Conservation (phyloP, 2,797 vertebrate species). For the Gymnocypris eckloni region DNA sequence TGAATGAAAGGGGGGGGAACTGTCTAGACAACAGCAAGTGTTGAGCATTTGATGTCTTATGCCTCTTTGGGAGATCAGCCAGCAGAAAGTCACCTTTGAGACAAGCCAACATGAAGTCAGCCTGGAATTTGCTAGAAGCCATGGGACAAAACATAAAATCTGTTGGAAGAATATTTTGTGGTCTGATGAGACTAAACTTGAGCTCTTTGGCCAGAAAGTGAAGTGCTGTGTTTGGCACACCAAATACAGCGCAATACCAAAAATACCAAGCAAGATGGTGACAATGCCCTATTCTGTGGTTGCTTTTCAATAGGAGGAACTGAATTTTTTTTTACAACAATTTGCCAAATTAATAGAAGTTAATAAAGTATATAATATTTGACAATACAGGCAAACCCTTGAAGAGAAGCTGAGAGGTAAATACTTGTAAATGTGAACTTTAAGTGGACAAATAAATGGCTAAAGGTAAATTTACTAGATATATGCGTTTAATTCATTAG, state of each 20-base stretch:
- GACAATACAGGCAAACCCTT: constrained; percentile 5
- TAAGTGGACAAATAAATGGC: background rate
- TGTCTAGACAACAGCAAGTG: background rate
- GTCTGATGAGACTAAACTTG: constrained; percentile 34
- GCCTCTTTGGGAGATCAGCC: background rate
- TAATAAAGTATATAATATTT: background rate
- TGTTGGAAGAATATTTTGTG: constrained; percentile 2
- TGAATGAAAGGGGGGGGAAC: background rate
- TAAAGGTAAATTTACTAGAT: background rate
- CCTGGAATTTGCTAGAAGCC: constrained; percentile 18
- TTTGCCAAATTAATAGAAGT: background rate
- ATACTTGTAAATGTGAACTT: background rate
- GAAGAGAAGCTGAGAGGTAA: background rate
- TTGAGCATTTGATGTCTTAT: background rate
- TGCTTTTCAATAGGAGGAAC: background rate
- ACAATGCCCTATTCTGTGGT: background rate
- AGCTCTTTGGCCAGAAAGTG: constrained; percentile 7
- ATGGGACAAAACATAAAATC: constrained; percentile 12
- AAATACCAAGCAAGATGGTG: background rate
- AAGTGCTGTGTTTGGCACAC: constrained; percentile 4
- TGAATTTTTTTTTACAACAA: background rate
- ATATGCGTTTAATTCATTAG: no score
- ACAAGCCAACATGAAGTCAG: constrained; percentile 2
- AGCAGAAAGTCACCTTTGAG: background rate
- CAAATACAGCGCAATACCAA: background rate